Evolutionary conservation across 2,797 vertebrate species (phyloP).

Genomic region (Ptychadena robeensis): DNA sequence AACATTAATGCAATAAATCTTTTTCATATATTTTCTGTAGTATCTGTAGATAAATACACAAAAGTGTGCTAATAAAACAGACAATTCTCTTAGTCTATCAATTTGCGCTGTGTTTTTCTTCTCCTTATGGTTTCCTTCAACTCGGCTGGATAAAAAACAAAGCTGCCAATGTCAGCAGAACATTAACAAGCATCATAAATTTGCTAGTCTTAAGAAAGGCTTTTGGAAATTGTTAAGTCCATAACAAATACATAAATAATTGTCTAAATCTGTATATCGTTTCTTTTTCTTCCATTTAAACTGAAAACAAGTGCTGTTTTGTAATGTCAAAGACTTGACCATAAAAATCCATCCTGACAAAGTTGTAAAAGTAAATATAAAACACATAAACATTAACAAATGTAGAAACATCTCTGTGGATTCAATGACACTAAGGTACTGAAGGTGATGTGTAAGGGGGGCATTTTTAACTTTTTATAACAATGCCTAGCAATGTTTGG

Average conservation of each 20-base stretch:
- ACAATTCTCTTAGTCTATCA: conserved; percentile 16
- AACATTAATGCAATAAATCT: too few species aligned
- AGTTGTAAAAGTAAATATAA: too few species aligned
- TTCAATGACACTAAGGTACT: too few species aligned
- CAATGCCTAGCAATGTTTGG: too few species aligned
- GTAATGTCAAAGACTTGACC: background rate
- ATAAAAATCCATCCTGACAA: background rate
- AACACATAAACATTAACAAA: too few species aligned
- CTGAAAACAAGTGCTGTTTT: conserved; percentile 31
- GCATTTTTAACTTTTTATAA: too few species aligned
- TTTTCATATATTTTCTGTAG: too few species aligned
- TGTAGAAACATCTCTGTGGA: too few species aligned
- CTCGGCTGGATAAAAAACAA: conserved; percentile 73
- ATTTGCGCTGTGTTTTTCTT: conserved; percentile 47
- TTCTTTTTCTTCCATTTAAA: background rate
- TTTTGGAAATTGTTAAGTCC: conserved; percentile 52
- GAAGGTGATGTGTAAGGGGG: too few species aligned
- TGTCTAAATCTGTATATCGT: conserved; percentile 39
- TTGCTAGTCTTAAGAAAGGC: conserved; percentile 42
- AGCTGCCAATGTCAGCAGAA: conserved; percentile 62
- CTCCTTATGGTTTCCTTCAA: conserved; percentile 74
- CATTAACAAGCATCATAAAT: conserved; percentile 59
- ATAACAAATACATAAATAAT: conserved; percentile 54
- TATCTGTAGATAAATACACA: too few species aligned
- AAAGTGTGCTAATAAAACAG: background rate